A percentile compares a stretch with the other conserved stretches of the same genome.
These are phyloP conservation scores for Aegithalos caudatus DNA, from an alignment of 2,113 vertebrate species.

Conservation along the genomic window DNA sequence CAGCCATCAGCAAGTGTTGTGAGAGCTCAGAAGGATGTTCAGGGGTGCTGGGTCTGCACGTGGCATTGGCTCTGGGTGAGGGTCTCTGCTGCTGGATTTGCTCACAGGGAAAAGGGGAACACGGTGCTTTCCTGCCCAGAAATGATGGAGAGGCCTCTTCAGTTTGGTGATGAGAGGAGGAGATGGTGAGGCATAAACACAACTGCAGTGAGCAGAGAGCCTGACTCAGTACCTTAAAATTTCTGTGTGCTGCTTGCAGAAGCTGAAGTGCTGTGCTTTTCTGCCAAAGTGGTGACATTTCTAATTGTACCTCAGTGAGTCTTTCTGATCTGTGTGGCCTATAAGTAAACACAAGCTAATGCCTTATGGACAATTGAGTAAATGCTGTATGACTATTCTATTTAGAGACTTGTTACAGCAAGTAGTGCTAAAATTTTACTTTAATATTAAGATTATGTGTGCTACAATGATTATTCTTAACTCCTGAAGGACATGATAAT, in stretches of 20 bases:
- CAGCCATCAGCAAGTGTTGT: not conserved
- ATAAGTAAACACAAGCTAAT: not conserved
- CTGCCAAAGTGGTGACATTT: not conserved
- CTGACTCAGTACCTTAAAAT: not conserved
- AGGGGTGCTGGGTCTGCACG: accelerated
- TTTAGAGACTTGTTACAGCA: not conserved
- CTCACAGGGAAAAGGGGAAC: not conserved
- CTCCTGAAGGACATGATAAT: not conserved
- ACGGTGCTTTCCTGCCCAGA: not conserved
- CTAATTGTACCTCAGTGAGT: not conserved
- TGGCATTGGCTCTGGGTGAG: not conserved
- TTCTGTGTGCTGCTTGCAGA: not conserved
- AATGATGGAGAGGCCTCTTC: not conserved
- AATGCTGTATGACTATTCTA: not conserved
- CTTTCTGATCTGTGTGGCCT: not conserved
- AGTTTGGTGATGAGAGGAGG: not conserved
- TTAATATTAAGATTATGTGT: not conserved
- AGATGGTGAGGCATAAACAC: not conserved
- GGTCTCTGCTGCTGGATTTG: not conserved
- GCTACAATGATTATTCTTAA: not conserved
- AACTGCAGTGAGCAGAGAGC: not conserved
- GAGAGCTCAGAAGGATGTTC: not conserved
- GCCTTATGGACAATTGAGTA: not conserved
- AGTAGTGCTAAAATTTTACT: not conserved
- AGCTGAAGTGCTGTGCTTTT: not conserved